These are phyloP conservation scores for Acanthopagrus latus DNA, from an alignment of 2,797 vertebrate genomes.

Conservation along the genomic window DNA sequence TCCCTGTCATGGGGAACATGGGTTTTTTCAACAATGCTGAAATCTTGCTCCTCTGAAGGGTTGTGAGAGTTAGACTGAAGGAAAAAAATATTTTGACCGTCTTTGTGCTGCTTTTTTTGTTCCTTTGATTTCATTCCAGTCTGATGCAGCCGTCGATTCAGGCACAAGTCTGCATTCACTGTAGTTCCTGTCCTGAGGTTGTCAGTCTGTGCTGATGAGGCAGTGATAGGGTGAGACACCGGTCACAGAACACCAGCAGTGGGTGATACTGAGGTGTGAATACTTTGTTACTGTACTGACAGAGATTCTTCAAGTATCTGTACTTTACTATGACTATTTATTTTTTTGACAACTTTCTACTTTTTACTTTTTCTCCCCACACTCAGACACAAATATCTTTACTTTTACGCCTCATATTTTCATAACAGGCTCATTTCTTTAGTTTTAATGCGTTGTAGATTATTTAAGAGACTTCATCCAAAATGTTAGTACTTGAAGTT, in stretches of 20 bases:
- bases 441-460: no score
- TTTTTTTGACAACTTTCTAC: no score
- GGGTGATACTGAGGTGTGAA: no score
- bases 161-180: constrained; percentile 28
- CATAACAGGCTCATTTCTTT: no score
- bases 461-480: no score
- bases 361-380: no score
- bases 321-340: no score
- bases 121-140: constrained; percentile 10
- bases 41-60: constrained; percentile 27
- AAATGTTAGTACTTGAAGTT: no score
- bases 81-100: constrained; percentile 7
- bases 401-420: no score
- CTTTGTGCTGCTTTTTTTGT: not conserved
- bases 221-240: not conserved
- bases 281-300: no score
- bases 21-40: constrained; percentile 40
- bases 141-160: constrained; percentile 3
- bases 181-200: constrained; percentile 31
- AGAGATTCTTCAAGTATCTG: no score
- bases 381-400: no score
- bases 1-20: constrained; percentile 32
- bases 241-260: not conserved
- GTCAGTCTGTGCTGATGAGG: constrained; percentile 38
- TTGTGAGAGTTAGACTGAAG: not conserved